Base-by-base conservation (phyloP, 2,113 vertebrate genomes). In the Agapornis roseicollis region DNA sequence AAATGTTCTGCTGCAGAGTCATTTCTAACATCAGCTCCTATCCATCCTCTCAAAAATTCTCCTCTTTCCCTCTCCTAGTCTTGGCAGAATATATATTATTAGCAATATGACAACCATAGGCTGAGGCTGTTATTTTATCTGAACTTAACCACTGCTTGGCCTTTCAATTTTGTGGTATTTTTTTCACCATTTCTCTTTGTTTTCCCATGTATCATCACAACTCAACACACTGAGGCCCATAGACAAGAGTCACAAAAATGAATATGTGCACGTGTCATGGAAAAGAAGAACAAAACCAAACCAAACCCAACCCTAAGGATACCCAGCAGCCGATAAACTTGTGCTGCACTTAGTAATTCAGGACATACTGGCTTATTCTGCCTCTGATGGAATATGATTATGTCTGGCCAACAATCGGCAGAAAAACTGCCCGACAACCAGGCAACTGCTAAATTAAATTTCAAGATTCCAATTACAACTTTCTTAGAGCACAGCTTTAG, bases 401-500 rank as follows among this genome's bases (percentile, higher is more conserved):
- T 2, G 1, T 80, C 84, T 82, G 80, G 80, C 5, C 0, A 52
- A 64, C 1, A 1, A 65, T 7, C 58, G 84, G 65, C 83, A 92
- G 86, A 83, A 90, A 87, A 93, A 23, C 64, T 84, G 50, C 86
- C 61, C 18, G 16, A 87, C 94, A 93, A 46, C 80, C 90, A 93
- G 73, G 73, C 93, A 96, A 85, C 65, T 35, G 18, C 88, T 55
- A 79, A 89, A 96, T 95, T 93, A 50, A 91, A 94, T 93, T 89
- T 66, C 52, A 41, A 29, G 84, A 82, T 55, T 95, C 71, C 90
- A 80, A 18, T 20, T 88, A 82, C 84, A 92, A 74, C 91, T 79
- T 95, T 94, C 80, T 92, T 52, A 14, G 77, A 77, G 88, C 27
- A 11, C 61, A 85, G 89, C 70, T 81, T 85, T 37, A 37, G 77